These are phyloP conservation scores for Pseudomyrmex pallidus DNA, from an alignment of 1,140 invertebrate genomes.

Conservation along the genomic window DNA sequence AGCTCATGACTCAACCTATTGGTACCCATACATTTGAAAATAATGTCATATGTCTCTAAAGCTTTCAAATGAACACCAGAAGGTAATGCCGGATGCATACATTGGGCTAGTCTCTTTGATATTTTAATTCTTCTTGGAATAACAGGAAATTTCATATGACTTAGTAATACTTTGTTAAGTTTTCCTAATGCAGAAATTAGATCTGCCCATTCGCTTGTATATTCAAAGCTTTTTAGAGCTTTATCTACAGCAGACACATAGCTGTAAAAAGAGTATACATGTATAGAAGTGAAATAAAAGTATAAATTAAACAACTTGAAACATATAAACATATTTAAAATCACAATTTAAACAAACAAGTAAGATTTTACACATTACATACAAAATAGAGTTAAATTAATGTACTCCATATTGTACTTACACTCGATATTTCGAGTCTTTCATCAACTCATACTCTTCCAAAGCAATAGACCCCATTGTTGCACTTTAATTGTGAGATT, in stretches of 20 bases:
- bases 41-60: conserved; percentile 96
- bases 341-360: too few species aligned
- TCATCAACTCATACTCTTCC: conserved; percentile 91
- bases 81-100: conserved; percentile 97
- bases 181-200: conserved; percentile 96
- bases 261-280: conserved; percentile 76
- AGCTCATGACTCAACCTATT: conserved; percentile 93
- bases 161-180: conserved; percentile 94
- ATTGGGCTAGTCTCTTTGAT: conserved; percentile 96
- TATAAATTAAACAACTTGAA: too few species aligned
- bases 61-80: conserved; percentile 97
- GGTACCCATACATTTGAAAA: conserved; percentile 96
- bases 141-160: conserved; percentile 93
- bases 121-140: conserved; percentile 96
- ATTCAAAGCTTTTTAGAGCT: conserved; percentile 96
- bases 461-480: conserved; percentile 85
- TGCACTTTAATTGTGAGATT: conserved; percentile 13
- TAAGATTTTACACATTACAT: too few species aligned
- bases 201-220: conserved; percentile 98
- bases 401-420: conserved; percentile 78
- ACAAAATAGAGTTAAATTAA: background rate
- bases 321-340: too few species aligned
- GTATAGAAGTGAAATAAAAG: background rate
- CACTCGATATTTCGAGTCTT: conserved; percentile 91
- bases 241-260: conserved; percentile 94